Evolutionary conservation across 2,797 vertebrate species (phyloP).

Genomic region (Anomalospiza imberbis): DNA sequence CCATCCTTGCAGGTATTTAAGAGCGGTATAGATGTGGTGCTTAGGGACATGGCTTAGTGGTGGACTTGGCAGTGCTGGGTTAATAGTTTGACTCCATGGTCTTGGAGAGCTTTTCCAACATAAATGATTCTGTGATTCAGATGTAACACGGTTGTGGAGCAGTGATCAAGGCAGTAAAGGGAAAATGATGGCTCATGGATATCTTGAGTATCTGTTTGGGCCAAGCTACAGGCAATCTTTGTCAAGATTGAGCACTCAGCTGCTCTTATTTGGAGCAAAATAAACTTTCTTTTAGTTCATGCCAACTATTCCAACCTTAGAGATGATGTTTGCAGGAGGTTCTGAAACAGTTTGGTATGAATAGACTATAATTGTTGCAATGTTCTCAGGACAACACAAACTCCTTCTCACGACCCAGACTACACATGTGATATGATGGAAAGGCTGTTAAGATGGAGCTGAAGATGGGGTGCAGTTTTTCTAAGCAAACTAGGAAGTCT

Average conservation of each 20-base stretch:
- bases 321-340: not conserved
- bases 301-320: not conserved
- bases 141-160: not conserved
- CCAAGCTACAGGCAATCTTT: not conserved
- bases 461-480: not conserved
- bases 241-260: not conserved
- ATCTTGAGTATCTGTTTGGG: not conserved
- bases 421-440: accelerated
- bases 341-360: not conserved
- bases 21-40: not conserved
- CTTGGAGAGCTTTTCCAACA: not conserved
- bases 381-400: not conserved
- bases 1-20: not conserved
- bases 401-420: not conserved
- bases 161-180: not conserved
- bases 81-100: not conserved
- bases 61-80: not conserved
- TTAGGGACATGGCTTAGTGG: not conserved
- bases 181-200: not conserved
- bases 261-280: not conserved
- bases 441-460: not conserved
- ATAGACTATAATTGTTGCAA: not conserved
- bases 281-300: not conserved
- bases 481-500: not conserved
- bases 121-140: not conserved